Base-by-base conservation (phyloP, 2,113 vertebrate genomes). In the Calypte anna region DNA sequence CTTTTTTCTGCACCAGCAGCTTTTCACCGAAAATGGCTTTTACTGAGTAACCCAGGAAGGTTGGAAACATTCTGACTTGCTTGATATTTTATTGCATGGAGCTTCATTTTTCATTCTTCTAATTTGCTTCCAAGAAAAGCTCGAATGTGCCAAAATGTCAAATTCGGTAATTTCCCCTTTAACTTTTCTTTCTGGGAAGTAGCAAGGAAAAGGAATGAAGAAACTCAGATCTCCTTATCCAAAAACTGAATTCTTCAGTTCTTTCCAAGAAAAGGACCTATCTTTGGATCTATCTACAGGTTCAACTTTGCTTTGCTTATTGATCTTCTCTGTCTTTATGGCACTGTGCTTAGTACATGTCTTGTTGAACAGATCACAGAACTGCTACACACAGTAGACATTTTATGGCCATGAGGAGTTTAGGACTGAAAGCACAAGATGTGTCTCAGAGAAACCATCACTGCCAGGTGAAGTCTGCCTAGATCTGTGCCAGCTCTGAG, bases 261-360 rank as follows among this genome's bases (percentile, higher is more conserved):
- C 10, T 40, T 40, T 40, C 40, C 62, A 69, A 72, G 66, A 55
- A 81, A 90, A 86, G 9, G 50, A 69, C 79, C 74, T 84, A 7
- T 74, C 70, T 92, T 78, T 9, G 22, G 36, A 33, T 33, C 33
- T 33, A 33, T 33, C 33, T 33, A 33, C 33, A 54, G 64, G 43
- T 43, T 78, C 38, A 46, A 14, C 73, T 92, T 75, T 13, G 4
- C 44, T 90, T 74, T 92, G 62, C 82, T 93, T 93, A 86, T 92
- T 68, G 82, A 93, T 93, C 79, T 53, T 63, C 58, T 77, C 82
- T 81, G 30, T 44, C 80, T 78, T 67, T 67, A 10, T 90, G 68
- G 55, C 38, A 27, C 44, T 28, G 36, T 81, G 64, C 86, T 91
- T 66, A 72, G 75, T 93, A 96, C 95, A 96, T 90, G 88, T 96